Conservation (phyloP, 2,888 invertebrate species). For the Morpho achilles region DNA sequence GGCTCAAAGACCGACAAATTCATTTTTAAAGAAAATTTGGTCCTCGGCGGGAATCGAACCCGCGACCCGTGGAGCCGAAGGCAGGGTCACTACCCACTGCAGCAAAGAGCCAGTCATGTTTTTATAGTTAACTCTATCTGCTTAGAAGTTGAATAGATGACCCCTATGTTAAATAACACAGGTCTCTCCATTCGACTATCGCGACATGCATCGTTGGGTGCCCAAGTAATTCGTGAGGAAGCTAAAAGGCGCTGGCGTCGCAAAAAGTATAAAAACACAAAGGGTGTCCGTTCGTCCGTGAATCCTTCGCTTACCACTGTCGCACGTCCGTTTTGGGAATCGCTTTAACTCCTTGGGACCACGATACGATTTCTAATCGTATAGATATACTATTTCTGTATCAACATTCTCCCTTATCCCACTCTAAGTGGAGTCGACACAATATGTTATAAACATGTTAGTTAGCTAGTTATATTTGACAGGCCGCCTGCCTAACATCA, state of each 20-base stretch:
- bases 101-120: too few species aligned
- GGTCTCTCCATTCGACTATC: neutral
- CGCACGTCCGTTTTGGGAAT: conserved; percentile 22
- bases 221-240: conserved; percentile 20
- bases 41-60: too few species aligned
- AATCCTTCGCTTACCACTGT: conserved; percentile 31
- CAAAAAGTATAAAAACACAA: conserved; percentile 29
- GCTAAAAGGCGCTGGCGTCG: conserved; percentile 24
- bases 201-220: conserved; percentile 1
- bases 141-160: neutral
- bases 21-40: too few species aligned
- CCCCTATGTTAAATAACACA: neutral
- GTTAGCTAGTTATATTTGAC: too few species aligned
- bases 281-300: conserved; percentile 30
- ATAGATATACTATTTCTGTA: neutral
- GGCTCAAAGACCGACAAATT: too few species aligned
- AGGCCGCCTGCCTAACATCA: too few species aligned
- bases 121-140: too few species aligned
- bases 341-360: neutral
- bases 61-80: too few species aligned
- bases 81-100: too few species aligned
- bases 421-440: too few species aligned
- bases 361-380: neutral
- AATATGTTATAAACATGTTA: too few species aligned
- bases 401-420: too few species aligned